phyloP scores from a whole-genome alignment of 2,888 invertebrate genomes.

The Lithophane ornitopus region DNA sequence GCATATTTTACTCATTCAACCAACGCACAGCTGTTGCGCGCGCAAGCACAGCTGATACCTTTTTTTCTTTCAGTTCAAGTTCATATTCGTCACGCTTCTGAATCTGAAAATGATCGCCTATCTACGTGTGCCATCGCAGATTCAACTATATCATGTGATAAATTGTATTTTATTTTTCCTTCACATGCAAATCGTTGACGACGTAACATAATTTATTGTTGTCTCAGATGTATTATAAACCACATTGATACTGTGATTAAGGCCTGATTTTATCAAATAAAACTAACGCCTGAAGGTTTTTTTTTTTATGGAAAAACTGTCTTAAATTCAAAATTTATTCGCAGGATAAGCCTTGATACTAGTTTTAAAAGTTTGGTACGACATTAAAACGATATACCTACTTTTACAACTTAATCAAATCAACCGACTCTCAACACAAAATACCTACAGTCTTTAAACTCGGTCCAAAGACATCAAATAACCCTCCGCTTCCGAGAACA shows the following conservation, averaged over 20 bases:
- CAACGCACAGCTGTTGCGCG: constrained; percentile 17
- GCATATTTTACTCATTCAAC: background rate
- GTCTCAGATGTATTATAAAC: background rate
- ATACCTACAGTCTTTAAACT: constrained; percentile 23
- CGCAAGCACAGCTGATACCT: constrained; percentile 35
- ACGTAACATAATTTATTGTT: background rate
- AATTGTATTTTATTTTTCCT: background rate
- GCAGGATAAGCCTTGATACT: background rate
- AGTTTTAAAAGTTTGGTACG: background rate
- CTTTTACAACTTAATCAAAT: background rate
- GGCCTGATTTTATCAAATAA: too few relatives aligned
- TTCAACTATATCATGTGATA: background rate
- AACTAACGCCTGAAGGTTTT: background rate
- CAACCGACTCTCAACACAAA: background rate
- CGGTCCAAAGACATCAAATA: constrained; percentile 57
- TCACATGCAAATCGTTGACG: background rate
- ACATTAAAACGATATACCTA: background rate
- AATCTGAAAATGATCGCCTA: constrained; percentile 8
- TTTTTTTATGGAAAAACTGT: background rate
- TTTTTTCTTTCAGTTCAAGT: constrained; percentile 30
- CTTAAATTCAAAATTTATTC: background rate
- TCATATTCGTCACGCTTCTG: constrained; percentile 19
- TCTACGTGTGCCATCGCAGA: background rate
- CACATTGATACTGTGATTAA: background rate
- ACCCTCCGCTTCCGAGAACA: constrained; percentile 46